Evolutionary conservation across 2,113 vertebrate species (phyloP).

Genomic region (Mustelus asterias): DNA sequence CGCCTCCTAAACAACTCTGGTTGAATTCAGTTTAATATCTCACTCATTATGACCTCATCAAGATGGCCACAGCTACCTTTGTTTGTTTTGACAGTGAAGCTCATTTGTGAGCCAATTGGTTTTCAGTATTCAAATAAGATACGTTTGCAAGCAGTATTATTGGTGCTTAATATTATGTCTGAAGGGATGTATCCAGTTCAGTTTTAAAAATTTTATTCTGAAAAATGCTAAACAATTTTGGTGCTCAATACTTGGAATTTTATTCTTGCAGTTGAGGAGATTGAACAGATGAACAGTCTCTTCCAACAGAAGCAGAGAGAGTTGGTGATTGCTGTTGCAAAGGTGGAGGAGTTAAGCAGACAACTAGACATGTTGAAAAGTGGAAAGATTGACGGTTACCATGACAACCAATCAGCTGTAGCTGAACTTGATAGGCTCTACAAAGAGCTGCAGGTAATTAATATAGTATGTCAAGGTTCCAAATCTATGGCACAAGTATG

Average conservation of each 20-base stretch:
- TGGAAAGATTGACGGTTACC: constrained; percentile 76
- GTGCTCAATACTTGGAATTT: not conserved
- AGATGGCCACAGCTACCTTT: not conserved
- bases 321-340: constrained; percentile 79
- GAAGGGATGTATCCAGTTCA: not conserved
- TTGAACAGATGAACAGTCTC: constrained; percentile 95
- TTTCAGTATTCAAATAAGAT: constrained; percentile 21
- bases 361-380: constrained; percentile 94
- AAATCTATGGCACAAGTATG: not conserved
- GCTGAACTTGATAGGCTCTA: constrained; percentile 90
- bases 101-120: not conserved
- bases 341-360: constrained; percentile 85
- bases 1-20: not conserved
- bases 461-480: not conserved
- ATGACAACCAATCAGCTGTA: constrained; percentile 80
- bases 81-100: constrained; percentile 8
- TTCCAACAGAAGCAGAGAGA: constrained; percentile 97
- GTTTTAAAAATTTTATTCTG: not conserved
- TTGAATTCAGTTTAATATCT: not conserved
- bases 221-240: not conserved
- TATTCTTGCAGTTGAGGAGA: constrained; percentile 78
- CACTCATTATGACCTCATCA: constrained; percentile 16
- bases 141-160: not conserved
- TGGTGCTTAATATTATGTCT: not conserved
- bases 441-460: constrained; percentile 87